These are phyloP conservation scores for Ramphastos sulfuratus DNA, from an alignment of 2,113 vertebrate species.

Conservation along the genomic window DNA sequence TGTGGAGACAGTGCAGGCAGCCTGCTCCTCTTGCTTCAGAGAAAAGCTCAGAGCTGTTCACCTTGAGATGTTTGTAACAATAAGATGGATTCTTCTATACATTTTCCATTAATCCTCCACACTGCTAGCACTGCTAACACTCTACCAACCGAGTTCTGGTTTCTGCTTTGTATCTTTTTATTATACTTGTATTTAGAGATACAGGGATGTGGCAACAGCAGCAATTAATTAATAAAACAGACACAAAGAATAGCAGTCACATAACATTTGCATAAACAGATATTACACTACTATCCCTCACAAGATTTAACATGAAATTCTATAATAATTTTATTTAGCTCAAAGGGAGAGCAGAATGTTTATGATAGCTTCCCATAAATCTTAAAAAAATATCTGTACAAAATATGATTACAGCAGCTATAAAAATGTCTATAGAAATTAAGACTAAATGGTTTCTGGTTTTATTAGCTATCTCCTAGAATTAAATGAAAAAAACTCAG, in stretches of 20 bases:
- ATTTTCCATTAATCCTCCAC: neutral
- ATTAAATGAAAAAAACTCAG: neutral
- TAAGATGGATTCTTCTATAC: neutral
- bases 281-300: neutral
- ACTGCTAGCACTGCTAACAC: neutral
- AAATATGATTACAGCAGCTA: neutral
- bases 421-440: neutral
- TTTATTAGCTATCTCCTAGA: neutral
- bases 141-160: neutral
- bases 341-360: neutral
- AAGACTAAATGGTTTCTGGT: neutral
- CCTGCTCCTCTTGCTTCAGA: neutral
- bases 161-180: neutral
- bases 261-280: neutral
- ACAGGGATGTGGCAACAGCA: neutral
- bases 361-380: neutral
- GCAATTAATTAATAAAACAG: slow-evolving; percentile 1
- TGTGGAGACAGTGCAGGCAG: neutral
- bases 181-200: neutral
- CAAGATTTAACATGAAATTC: neutral
- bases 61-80: neutral
- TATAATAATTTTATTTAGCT: neutral
- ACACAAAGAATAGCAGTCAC: neutral
- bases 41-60: neutral
- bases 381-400: neutral